phyloP scores from a whole-genome alignment of 2,888 invertebrate genomes.

The Epistrophella euchroma region DNA sequence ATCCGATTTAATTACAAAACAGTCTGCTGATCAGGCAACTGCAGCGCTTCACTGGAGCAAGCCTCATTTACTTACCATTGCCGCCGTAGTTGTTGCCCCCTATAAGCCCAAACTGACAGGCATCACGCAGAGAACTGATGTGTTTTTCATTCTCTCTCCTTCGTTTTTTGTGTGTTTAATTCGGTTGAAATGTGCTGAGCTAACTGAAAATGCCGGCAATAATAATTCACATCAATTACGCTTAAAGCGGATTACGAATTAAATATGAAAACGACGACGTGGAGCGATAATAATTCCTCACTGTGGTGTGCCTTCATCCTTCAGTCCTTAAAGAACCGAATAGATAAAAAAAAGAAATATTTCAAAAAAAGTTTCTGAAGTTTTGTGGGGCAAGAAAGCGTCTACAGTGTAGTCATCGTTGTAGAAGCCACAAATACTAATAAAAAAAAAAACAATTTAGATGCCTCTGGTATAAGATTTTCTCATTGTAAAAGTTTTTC shows the following conservation, averaged over 20 bases:
- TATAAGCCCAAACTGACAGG: slow-evolving; percentile 50
- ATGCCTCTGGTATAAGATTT: slow-evolving; percentile 40
- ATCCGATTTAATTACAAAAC: slow-evolving; percentile 76
- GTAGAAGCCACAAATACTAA: background rate
- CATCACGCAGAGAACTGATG: slow-evolving; percentile 40
- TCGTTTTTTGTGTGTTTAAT: slow-evolving; percentile 34
- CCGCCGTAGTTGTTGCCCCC: background rate
- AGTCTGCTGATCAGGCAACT: slow-evolving; percentile 72
- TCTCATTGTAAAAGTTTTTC: slow-evolving; percentile 40
- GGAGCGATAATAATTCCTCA: slow-evolving; percentile 67
- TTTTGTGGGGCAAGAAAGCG: background rate
- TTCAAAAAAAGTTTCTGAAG: slow-evolving; percentile 18
- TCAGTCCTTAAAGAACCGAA: slow-evolving; percentile 7
- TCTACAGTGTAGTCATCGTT: background rate
- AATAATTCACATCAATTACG: slow-evolving; percentile 76
- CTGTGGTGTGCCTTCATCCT: background rate
- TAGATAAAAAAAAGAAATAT: slow-evolving; percentile 6
- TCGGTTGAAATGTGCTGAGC: slow-evolving; percentile 61
- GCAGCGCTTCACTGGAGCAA: slow-evolving; percentile 41
- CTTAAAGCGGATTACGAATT: slow-evolving; percentile 75
- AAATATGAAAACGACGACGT: slow-evolving; percentile 70
- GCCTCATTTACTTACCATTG: background rate
- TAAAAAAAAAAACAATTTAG: slow-evolving; percentile 12
- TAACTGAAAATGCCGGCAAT: slow-evolving; percentile 71
- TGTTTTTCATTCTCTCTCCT: background rate